phyloP scores from a whole-genome alignment of 1,140 invertebrate species.

The Drosophila melanica region DNA sequence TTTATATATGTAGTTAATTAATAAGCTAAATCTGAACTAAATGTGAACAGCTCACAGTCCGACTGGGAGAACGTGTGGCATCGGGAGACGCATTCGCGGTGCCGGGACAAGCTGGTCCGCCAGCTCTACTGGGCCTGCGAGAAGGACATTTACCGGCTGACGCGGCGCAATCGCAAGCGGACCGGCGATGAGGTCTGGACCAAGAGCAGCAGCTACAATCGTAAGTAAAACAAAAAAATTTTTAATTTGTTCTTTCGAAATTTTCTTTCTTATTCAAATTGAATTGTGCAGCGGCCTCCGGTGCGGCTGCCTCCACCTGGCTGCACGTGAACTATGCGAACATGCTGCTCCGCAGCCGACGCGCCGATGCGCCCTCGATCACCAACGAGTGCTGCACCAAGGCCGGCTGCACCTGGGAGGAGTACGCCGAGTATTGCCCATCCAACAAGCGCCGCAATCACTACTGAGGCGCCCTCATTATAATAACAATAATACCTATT shows the following conservation, averaged over 20 bases:
- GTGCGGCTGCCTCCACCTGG: conserved; percentile 74
- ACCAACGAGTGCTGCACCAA: conserved; percentile 87
- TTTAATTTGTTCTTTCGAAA: too few relatives aligned
- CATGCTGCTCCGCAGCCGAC: conserved; percentile 76
- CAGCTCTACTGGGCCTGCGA: conserved; percentile 87
- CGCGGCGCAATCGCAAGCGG: conserved; percentile 82
- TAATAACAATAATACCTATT: background rate
- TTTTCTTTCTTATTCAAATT: too few relatives aligned
- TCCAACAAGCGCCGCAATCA: conserved; percentile 85
- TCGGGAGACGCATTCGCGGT: conserved; percentile 85
- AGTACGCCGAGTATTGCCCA: conserved; percentile 88
- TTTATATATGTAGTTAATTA: too few relatives aligned
- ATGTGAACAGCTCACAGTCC: conserved; percentile 84
- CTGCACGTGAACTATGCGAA: conserved; percentile 77
- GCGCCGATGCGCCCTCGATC: conserved; percentile 84
- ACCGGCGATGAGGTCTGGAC: conserved; percentile 47
- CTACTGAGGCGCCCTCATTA: conserved; percentile 43
- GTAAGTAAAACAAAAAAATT: conserved; percentile 55
- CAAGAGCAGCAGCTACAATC: conserved; percentile 42
- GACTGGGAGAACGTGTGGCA: conserved; percentile 87
- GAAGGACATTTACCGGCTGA: conserved; percentile 86
- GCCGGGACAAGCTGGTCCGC: conserved; percentile 85
- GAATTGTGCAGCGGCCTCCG: background rate
- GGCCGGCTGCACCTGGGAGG: conserved; percentile 87
- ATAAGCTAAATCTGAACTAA: background rate